These are phyloP conservation scores for Drosophila arizonae DNA, from an alignment of 1,140 invertebrate species.

Conservation along the genomic window DNA sequence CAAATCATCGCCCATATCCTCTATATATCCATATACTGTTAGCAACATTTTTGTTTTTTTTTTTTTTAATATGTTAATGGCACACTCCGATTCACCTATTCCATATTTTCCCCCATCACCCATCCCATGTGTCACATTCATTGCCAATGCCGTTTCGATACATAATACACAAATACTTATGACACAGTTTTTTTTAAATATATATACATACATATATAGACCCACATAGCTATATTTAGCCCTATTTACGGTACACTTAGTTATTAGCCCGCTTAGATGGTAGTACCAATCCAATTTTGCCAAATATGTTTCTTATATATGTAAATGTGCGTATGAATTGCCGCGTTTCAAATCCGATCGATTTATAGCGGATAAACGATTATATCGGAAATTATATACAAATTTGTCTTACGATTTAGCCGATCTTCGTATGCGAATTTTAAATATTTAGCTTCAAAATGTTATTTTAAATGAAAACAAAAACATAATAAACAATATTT, in stretches of 20 bases:
- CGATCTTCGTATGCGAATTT: conserved; percentile 51
- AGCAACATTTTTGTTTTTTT: conserved; percentile 41
- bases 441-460: conserved; percentile 55
- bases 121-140: conserved; percentile 18
- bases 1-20: conserved; percentile 51
- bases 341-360: conserved; percentile 8
- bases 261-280: conserved; percentile 49
- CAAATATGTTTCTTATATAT: conserved; percentile 73
- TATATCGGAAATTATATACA: conserved; percentile 9
- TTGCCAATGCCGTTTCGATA: not conserved
- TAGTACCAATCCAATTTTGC: conserved; percentile 73
- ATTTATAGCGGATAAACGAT: conserved; percentile 16
- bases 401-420: conserved; percentile 18
- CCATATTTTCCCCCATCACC: not conserved
- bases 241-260: conserved; percentile 33
- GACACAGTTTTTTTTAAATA: conserved; percentile 7
- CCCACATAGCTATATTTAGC: conserved; percentile 25
- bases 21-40: not conserved
- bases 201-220: conserved; percentile 7
- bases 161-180: conserved; percentile 15
- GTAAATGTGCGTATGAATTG: conserved; percentile 22
- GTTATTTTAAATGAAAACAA: conserved; percentile 54
- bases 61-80: conserved; percentile 48
- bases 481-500: conserved; percentile 54
- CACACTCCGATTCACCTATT: conserved; percentile 3